phyloP scores from a whole-genome alignment of 2,797 vertebrate genomes.

The Harpagifer antarcticus region DNA sequence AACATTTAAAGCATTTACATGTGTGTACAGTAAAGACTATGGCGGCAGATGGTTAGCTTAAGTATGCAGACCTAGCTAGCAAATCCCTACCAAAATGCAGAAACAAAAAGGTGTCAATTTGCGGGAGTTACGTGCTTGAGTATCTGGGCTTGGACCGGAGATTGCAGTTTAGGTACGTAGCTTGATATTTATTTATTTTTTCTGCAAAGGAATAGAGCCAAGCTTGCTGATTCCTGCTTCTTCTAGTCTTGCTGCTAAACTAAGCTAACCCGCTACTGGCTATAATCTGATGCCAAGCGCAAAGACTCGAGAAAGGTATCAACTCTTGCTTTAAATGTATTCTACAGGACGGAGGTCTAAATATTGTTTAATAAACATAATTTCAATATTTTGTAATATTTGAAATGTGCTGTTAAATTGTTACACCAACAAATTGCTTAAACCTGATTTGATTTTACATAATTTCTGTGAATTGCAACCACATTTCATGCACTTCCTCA shows the following conservation, averaged over 20 bases:
- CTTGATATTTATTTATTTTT: neutral
- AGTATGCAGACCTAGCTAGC: neutral
- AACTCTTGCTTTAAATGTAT: neutral
- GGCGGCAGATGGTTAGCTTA: neutral
- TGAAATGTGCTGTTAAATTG: neutral
- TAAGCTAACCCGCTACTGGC: too few species aligned
- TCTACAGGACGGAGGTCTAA: neutral
- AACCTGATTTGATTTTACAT: neutral
- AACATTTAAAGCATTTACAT: neutral
- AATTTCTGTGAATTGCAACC: neutral
- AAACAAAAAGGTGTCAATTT: neutral
- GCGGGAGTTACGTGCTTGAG: neutral
- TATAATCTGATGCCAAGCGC: too few species aligned
- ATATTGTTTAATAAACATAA: neutral
- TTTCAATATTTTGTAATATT: neutral
- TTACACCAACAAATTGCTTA: neutral
- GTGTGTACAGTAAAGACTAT: neutral
- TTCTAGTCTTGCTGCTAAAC: neutral
- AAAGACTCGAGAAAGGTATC: neutral
- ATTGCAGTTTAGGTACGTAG: too few species aligned
- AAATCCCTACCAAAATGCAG: neutral
- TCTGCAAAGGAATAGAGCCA: neutral
- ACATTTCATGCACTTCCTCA: neutral
- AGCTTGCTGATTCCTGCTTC: neutral
- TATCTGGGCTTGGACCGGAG: neutral